Base-by-base conservation (phyloP, 2,888 invertebrate genomes). In the Blastobasis adustella region DNA sequence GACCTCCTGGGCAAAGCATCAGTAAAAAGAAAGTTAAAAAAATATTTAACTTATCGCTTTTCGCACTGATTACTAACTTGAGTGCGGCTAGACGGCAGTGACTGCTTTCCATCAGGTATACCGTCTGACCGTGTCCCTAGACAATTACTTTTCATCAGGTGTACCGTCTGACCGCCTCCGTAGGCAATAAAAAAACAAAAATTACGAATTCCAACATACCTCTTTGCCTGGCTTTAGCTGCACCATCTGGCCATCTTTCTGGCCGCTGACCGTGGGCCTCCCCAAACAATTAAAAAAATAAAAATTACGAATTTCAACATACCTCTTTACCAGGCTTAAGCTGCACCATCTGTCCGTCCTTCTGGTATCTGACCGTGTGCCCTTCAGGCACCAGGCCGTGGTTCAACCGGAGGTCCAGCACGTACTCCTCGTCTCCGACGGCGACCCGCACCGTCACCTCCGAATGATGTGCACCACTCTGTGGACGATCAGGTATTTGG, bases 401-500 rank as follows among this genome's bases (percentile, higher is more conserved):
- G 81, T 95, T 95, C 70, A 94, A 87, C 65, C 91, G 89, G 54
- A 95, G 89, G 75, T 95, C 94, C 62, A 95, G 82, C 52, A 92
- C 77, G 63, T 92, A 90, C 58, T 92, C 89, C 69, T 91, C 89
- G 47, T 92, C 93, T 63, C 93, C 91, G 57, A 94, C 82, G 61
- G 91, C 89, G 66, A 94, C 90, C 49, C 89, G 91, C 67, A 95
- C 84, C 58, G 91, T 92, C 75, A 87, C 72, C 69, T 82, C 82
- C 38, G 72, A 63, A 58, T 88, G 85, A 65, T 88, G 88, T 53
- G 66, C 69, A 51, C 85, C 84, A 56, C 66, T 66, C 87, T 87
- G 78, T 4, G 71, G 70, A 44, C 46, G 23, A 6, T 49, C 6
- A 43, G 39, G 41, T 3, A 41, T 41, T 40, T 8, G 8, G 8